phyloP scores from a whole-genome alignment of 2,113 vertebrate species.

The Datnioides undecimradiatus region DNA sequence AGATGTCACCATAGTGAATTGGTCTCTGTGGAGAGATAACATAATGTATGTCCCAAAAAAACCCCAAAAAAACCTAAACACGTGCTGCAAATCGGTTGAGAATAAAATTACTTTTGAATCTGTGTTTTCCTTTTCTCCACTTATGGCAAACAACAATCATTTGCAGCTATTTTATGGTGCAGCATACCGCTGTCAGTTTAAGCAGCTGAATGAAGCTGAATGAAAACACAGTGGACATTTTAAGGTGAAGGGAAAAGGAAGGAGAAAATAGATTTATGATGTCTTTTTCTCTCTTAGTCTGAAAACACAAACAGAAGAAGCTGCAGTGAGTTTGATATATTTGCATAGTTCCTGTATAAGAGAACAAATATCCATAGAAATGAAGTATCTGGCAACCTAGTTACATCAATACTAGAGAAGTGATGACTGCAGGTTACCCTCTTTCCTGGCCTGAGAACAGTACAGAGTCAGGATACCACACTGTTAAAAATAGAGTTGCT shows the following conservation, averaged over 20 bases:
- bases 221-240: not conserved
- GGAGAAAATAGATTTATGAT: not conserved
- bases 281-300: not conserved
- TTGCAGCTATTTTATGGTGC: slow-evolving; percentile 4
- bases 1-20: not conserved
- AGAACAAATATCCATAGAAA: not conserved
- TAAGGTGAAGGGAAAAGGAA: slow-evolving; percentile 6
- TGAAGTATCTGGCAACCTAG: not conserved
- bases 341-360: not conserved
- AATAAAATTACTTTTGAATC: not conserved
- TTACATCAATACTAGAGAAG: not conserved
- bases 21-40: not conserved
- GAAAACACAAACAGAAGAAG: not conserved
- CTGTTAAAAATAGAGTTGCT: not conserved
- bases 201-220: too few relatives aligned
- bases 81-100: not conserved
- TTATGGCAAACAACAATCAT: not conserved
- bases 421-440: not conserved
- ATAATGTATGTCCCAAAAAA: not conserved
- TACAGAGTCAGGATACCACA: not conserved
- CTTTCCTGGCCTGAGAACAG: not conserved
- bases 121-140: not conserved
- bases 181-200: not conserved
- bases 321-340: not conserved
- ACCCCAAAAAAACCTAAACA: not conserved